Base-by-base conservation (phyloP, 2,888 invertebrate genomes). In the Koerneria pararmatus region DNA sequence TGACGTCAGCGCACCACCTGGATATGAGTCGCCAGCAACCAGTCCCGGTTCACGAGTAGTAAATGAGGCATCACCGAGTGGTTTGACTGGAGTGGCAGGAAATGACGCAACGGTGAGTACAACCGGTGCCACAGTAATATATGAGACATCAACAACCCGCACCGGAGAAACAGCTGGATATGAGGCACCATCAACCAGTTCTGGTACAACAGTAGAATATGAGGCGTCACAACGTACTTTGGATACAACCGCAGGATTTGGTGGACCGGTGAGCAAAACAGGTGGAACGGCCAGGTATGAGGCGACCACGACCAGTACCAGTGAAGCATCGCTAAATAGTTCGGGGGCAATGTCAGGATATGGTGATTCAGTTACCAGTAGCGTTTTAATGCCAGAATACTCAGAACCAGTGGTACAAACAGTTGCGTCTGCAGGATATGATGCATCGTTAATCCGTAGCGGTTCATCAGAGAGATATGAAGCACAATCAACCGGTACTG, bases 181-280 rank as follows among this genome's bases (percentile, higher is more conserved):
- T 41, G 32, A 5, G 3, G 61, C 37, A 5, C 24, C 31, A 27
- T 1, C 61, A 3, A 48, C 61, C 32, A 34, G 1, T 24, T 0
- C 41, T 29, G 37, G 58, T 37, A 0, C 46, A 58, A 27, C 22
- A 31, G 29, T 37, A 58, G n/a, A 37, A 35, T 2, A 41, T 22
- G 37, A 1, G 41, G 29, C 22, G 24, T 51, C 11, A 6, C 8
- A 29, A 29, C 8, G 56, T 56, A 15, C 6, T 11, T 4, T 6
- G 31, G 11, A 56, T 15, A 24, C 56, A 56, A 56, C 56, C 8
- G 11, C 27, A 22, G 56, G 56, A 24, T 58, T 37, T 41, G 58
- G 24, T 37, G 35, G 22, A 3, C 34, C 58, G 6, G 4, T 35
- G n/a, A n/a, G n/a, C n/a, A n/a, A n/a, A n/a, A n/a, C n/a, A n/a